phyloP scores from a whole-genome alignment of 2,797 vertebrate species.

The Ciconia nigra region DNA sequence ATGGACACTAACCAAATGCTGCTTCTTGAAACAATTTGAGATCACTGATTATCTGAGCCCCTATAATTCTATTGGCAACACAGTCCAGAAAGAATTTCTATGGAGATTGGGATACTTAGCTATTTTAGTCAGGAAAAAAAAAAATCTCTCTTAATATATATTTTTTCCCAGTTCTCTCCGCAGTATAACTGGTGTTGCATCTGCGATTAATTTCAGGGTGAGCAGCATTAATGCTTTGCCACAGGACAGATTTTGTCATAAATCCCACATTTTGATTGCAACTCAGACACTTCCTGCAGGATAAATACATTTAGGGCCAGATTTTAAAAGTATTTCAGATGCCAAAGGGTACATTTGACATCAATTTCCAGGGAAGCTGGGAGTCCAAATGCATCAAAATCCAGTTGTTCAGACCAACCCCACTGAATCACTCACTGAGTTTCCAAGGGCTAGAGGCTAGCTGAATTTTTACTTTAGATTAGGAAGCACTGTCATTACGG shows the following conservation, averaged over 20 bases:
- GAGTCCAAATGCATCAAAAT: not conserved
- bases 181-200: not conserved
- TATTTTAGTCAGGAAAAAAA: not conserved
- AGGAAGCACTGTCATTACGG: not conserved
- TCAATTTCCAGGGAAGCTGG: not conserved
- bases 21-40: not conserved
- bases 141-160: not conserved
- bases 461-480: not conserved
- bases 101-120: not conserved
- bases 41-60: not conserved
- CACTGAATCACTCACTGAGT: not conserved
- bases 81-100: not conserved
- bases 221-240: not conserved
- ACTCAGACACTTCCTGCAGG: not conserved
- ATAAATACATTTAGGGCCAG: not conserved
- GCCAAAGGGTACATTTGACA: not conserved
- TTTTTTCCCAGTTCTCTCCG: not conserved
- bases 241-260: not conserved
- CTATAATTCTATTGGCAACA: not conserved
- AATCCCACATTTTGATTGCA: not conserved
- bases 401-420: not conserved
- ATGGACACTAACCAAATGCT: not conserved
- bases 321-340: conserved; percentile 10
- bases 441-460: not conserved
- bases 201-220: not conserved